Percentiles rank a stretch among this genome's conserved stretches.
Evolutionary conservation across 2,888 invertebrate species (phyloP).

Genomic region (Hofmannophila pseudospretella): DNA sequence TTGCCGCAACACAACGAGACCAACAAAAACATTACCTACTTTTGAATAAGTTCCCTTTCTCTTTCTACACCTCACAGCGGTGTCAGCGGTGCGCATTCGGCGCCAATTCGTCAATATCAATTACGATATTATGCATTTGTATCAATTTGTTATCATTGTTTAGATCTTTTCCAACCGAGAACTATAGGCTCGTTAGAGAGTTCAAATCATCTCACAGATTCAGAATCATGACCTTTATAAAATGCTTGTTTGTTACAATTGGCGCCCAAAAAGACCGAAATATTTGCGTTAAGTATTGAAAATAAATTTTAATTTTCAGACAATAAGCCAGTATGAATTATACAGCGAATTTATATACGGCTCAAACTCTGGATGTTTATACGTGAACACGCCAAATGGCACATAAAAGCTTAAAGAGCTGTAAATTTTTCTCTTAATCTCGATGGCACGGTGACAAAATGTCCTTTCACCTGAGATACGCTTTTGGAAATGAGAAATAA

Average conservation of each 20-base stretch:
- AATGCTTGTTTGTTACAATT: too few species aligned
- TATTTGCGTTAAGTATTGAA: too few species aligned
- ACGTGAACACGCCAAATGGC: constrained; percentile 56
- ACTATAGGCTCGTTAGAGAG: too few species aligned
- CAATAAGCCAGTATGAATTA: constrained; percentile 7
- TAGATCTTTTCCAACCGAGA: too few species aligned
- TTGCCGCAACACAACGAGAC: constrained; percentile 49
- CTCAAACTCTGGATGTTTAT: constrained; percentile 41
- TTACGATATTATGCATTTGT: neutral
- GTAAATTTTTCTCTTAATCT: constrained; percentile 56
- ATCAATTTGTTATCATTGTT: neutral
- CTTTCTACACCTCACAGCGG: constrained; percentile 69
- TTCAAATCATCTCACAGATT: too few species aligned
- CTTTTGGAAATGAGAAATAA: constrained; percentile 25
- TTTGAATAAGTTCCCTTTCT: constrained; percentile 77
- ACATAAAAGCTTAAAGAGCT: constrained; percentile 58
- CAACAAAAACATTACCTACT: constrained; percentile 77
- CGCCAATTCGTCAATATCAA: constrained; percentile 38
- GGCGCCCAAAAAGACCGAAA: too few species aligned
- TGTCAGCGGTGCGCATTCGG: constrained; percentile 49
- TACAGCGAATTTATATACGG: constrained; percentile 34
- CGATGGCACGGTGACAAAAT: constrained; percentile 49
- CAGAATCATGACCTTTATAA: too few species aligned
- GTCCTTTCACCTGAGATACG: constrained; percentile 54
- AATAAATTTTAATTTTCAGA: constrained; percentile 7